phyloP scores from a whole-genome alignment of 1,140 invertebrate species.

The Trichomalopsis sarcophagae region DNA sequence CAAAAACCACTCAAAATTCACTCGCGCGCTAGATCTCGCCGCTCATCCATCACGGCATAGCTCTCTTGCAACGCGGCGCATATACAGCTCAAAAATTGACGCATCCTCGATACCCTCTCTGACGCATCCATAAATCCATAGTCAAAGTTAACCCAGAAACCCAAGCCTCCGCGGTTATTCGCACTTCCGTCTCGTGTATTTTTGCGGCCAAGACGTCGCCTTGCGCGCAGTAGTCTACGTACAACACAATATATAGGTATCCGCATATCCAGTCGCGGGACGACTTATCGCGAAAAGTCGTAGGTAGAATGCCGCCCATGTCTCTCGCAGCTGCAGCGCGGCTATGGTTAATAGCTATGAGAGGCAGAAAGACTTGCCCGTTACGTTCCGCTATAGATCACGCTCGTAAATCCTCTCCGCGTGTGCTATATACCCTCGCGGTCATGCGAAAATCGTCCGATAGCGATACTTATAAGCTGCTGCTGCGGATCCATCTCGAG shows the following conservation, averaged over 20 bases:
- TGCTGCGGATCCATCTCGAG: background rate
- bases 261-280: too few species aligned
- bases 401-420: conserved; percentile 28
- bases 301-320: conserved; percentile 12
- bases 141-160: conserved; percentile 17
- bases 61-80: too few species aligned
- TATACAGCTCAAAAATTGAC: background rate
- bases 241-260: too few species aligned
- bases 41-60: too few species aligned
- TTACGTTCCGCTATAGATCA: conserved; percentile 25
- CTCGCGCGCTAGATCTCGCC: too few species aligned
- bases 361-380: background rate
- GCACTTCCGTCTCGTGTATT: conserved; percentile 4
- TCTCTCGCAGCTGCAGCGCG: conserved; percentile 7
- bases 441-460: conserved; percentile 6
- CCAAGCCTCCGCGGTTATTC: background rate
- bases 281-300: background rate
- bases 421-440: background rate
- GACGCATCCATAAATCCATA: background rate
- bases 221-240: background rate
- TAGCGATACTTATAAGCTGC: background rate
- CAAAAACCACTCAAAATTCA: too few species aligned
- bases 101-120: background rate
- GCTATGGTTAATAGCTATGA: background rate
- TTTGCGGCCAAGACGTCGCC: background rate